phyloP scores from a whole-genome alignment of 2,113 vertebrate genomes.

The Lota lota region DNA sequence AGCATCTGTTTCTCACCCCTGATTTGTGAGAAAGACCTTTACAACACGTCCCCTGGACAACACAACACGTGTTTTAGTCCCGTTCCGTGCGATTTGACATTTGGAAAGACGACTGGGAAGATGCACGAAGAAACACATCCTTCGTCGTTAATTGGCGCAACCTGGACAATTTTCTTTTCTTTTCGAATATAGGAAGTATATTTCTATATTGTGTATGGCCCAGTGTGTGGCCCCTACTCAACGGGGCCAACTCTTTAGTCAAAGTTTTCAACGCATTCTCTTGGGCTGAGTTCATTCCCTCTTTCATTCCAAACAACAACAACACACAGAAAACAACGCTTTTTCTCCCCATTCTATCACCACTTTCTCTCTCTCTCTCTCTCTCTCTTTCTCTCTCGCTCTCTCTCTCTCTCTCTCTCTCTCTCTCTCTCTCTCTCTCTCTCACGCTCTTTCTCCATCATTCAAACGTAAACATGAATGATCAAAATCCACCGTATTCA shows the following conservation, averaged over 20 bases:
- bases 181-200: constrained; percentile 54
- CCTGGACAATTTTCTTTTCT: neutral
- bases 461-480: neutral
- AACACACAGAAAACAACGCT: too few species aligned
- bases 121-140: too few species aligned
- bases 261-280: constrained; percentile 61
- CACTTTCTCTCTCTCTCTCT: neutral
- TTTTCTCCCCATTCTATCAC: too few species aligned
- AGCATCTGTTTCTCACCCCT: too few species aligned
- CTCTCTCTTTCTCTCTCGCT: constrained; percentile 2
- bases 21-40: too few species aligned
- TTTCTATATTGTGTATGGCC: too few species aligned
- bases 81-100: too few species aligned
- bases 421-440: constrained; percentile 53
- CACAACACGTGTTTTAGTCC: too few species aligned
- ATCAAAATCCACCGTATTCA: neutral
- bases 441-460: constrained; percentile 31
- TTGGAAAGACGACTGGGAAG: too few species aligned
- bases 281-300: constrained; percentile 35
- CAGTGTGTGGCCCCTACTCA: constrained; percentile 61
- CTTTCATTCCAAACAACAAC: too few species aligned
- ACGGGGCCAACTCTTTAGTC: constrained; percentile 36
- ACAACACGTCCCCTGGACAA: too few species aligned
- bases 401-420: constrained; percentile 19
- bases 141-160: too few species aligned